Conservation (phyloP, 2,797 vertebrate genomes). For the Catharus ustulatus region DNA sequence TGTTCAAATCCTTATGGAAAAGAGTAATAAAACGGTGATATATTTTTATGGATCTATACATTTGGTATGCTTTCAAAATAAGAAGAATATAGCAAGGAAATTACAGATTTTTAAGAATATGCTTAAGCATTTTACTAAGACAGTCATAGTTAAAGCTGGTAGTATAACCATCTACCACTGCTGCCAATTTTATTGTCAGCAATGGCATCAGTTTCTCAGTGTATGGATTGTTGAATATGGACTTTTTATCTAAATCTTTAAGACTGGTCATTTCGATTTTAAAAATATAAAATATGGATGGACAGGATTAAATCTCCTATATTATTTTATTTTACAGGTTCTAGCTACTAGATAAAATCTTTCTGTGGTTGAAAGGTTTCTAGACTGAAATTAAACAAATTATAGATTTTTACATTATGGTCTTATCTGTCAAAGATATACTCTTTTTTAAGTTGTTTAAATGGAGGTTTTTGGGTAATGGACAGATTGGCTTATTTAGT, state of each 20-base stretch:
- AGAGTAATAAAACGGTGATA: neutral
- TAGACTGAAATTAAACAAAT: conserved; percentile 58
- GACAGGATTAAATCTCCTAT: neutral
- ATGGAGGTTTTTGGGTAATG: conserved; percentile 14
- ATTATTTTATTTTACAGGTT: conserved; percentile 42
- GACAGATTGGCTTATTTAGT: conserved; percentile 38
- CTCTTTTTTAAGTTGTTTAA: conserved; percentile 28
- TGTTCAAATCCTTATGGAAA: neutral
- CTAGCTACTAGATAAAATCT: conserved; percentile 50
- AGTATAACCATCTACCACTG: neutral
- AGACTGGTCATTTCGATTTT: neutral
- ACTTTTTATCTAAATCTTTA: conserved; percentile 8
- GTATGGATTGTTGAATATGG: neutral
- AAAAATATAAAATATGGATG: neutral
- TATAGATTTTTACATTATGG: neutral
- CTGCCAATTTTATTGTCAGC: conserved; percentile 13
- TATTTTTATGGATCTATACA: neutral
- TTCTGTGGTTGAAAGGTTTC: conserved; percentile 4
- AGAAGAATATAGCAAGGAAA: neutral
- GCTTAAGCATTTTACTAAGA: conserved; percentile 20
- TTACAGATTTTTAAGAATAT: neutral
- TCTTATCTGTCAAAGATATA: conserved; percentile 36
- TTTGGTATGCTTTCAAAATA: conserved; percentile 7
- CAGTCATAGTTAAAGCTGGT: neutral
- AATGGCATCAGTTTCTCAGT: neutral